Evolutionary conservation across 2,113 vertebrate species (phyloP).

Genomic region (Alectura lathami): DNA sequence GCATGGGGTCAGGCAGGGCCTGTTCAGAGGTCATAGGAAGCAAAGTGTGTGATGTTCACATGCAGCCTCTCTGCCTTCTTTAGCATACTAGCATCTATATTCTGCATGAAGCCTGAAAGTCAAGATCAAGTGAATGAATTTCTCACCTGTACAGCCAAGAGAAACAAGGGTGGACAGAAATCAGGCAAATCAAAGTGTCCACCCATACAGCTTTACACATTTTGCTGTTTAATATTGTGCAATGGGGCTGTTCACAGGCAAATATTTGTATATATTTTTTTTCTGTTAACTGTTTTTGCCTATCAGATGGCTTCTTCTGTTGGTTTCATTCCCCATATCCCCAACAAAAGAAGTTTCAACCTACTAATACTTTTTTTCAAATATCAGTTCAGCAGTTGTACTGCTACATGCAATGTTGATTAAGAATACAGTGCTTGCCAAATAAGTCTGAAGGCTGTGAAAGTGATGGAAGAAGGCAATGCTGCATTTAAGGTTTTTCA

Average conservation of each 20-base stretch:
- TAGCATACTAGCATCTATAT: no score
- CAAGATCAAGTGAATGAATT: not conserved
- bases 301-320: not conserved
- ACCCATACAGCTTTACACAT: not conserved
- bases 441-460: not conserved
- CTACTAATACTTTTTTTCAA: not conserved
- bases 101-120: not conserved
- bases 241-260: not conserved
- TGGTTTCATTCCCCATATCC: not conserved
- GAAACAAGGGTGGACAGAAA: not conserved
- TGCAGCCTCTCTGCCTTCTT: not conserved
- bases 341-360: not conserved
- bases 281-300: not conserved
- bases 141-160: not conserved
- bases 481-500: not conserved
- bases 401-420: not conserved
- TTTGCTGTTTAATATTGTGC: not conserved
- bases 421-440: not conserved
- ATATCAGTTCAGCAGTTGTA: not conserved
- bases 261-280: not conserved
- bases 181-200: not conserved
- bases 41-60: not conserved
- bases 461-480: not conserved
- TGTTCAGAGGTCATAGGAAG: not conserved
- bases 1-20: no score